Percentiles rank a stretch among this genome's conserved stretches.
Conservation (phyloP, 2,113 vertebrate species). For the Proterorhinus semilunaris region DNA sequence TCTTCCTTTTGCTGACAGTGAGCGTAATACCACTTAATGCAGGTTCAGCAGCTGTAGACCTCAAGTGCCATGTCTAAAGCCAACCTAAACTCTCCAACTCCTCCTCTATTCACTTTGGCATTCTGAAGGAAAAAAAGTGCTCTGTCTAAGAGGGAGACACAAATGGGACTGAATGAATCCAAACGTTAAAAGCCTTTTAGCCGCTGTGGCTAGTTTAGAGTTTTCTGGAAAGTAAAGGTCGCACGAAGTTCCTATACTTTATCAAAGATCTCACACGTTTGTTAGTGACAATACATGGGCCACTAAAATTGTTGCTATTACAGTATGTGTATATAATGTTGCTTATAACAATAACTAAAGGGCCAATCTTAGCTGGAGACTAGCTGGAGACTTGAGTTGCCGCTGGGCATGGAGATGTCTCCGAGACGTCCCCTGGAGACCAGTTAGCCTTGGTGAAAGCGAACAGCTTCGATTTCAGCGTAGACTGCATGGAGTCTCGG, state of each 20-base stretch:
- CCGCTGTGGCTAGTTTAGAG: conserved; percentile 2
- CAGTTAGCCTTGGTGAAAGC: no score
- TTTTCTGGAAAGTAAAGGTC: background rate
- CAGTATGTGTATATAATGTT: conserved; percentile 14
- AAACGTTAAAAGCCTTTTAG: conserved; percentile 12
- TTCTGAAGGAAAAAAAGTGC: conserved; percentile 18
- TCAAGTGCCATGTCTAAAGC: conserved; percentile 52
- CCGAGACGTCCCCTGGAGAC: no score
- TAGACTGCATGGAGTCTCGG: no score
- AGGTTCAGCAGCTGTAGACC: conserved; percentile 56
- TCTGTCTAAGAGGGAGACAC: conserved; percentile 26
- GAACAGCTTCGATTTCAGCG: no score
- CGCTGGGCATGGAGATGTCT: no score
- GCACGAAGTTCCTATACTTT: background rate
- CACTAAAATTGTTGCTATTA: background rate
- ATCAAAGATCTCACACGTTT: background rate
- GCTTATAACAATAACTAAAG: background rate
- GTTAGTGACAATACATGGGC: background rate
- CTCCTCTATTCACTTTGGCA: conserved; percentile 38
- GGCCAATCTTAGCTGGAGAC: no score
- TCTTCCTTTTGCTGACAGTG: conserved; percentile 55
- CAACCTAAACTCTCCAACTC: conserved; percentile 48
- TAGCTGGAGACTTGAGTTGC: no score
- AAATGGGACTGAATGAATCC: conserved; percentile 36
- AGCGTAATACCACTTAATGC: conserved; percentile 54